phyloP scores from a whole-genome alignment of 2,888 invertebrate species.

The Morinoia aosen region DNA sequence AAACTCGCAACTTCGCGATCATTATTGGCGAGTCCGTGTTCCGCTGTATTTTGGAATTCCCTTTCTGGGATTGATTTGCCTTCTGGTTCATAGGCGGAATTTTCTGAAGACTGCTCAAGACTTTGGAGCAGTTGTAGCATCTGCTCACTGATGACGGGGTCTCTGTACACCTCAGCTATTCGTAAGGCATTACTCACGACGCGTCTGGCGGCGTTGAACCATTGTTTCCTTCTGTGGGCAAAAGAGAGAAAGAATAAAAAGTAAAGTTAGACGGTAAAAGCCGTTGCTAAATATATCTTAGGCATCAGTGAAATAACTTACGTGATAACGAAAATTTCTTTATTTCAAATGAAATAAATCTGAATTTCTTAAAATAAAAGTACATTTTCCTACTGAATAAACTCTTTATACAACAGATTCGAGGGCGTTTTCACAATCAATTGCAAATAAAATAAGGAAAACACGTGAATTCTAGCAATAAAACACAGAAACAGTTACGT shows the following conservation, averaged over 20 bases:
- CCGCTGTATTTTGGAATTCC: background rate
- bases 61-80: conserved; percentile 9
- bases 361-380: too few relatives aligned
- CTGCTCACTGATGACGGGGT: conserved; percentile 16
- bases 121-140: conserved; percentile 26
- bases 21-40: conserved; percentile 3
- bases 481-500: too few relatives aligned
- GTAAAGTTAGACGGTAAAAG: background rate
- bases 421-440: too few relatives aligned
- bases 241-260: background rate
- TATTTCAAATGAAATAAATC: too few relatives aligned
- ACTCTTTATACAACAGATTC: too few relatives aligned
- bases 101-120: background rate
- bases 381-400: too few relatives aligned
- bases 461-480: too few relatives aligned
- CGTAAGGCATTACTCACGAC: conserved; percentile 6
- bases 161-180: background rate
- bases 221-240: conserved; percentile 6
- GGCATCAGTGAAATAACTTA: background rate
- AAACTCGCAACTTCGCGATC: conserved; percentile 1
- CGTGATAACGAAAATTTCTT: too few relatives aligned
- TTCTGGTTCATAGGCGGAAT: background rate
- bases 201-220: background rate
- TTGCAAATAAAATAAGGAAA: too few relatives aligned
- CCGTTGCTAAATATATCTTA: background rate